Conservation (phyloP, 2,797 vertebrate species). For the Melanotaenia maccullochi region DNA sequence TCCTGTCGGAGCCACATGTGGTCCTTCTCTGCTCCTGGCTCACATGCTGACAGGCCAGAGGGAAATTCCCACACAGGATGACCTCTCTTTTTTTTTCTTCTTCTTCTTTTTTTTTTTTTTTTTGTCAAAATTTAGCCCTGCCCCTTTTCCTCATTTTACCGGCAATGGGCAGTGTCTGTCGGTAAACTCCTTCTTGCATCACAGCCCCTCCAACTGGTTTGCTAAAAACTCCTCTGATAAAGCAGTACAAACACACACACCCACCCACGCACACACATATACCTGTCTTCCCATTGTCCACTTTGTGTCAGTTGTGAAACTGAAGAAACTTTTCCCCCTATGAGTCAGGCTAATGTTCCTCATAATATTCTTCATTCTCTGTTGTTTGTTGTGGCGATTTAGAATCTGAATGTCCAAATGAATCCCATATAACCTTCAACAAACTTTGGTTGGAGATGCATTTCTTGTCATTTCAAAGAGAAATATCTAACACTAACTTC, state of each 20-base stretch:
- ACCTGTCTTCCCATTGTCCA: conserved; percentile 53
- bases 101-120: not conserved
- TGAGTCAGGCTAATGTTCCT: conserved; percentile 47
- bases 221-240: conserved; percentile 64
- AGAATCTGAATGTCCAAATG: not conserved
- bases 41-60: conserved; percentile 64
- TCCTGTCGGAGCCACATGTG: conserved; percentile 37
- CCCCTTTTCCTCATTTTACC: conserved; percentile 80
- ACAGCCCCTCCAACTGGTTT: conserved; percentile 60
- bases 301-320: conserved; percentile 57
- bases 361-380: conserved; percentile 20
- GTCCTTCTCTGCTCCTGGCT: conserved; percentile 48
- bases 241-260: conserved; percentile 56
- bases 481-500: not conserved
- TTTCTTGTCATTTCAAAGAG: not conserved
- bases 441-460: not conserved
- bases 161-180: conserved; percentile 82
- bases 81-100: conserved; percentile 68
- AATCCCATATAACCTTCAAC: not conserved
- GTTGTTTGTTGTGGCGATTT: not conserved
- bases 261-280: conserved; percentile 37
- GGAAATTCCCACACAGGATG: conserved; percentile 82
- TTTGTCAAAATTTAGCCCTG: conserved; percentile 71
- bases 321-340: conserved; percentile 26
- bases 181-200: conserved; percentile 82